Evolutionary conservation across 2,888 invertebrate genomes (phyloP), one percentile per base, ranked within the genome.

Genomic region (Cephalotes varians): DNA sequence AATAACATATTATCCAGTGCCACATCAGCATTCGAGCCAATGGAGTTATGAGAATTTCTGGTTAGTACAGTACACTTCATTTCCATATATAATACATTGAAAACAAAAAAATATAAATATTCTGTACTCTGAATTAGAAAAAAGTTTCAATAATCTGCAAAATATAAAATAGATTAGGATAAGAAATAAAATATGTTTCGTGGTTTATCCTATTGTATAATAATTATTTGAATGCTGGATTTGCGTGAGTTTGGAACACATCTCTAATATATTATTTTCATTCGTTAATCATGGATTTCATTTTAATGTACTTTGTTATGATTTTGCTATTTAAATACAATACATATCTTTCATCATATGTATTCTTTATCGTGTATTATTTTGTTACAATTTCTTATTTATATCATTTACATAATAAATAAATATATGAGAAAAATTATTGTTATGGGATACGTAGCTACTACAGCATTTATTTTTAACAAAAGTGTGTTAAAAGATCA

Each of bases 31-130:
- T 88, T 94, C 5, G 94, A 94, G 60, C 94, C 93, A 2, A 94
- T 94, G 94, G 94, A 94, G 81, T 92, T 94, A 87, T 94, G 92
- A 93, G 82, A 58, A 60, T 85, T 54, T 80, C 40, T 44, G 21
- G 6, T 81, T 76, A 58, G 44, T 18, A 58, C 73, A 80, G 34
- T n/a, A 25, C 44, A 56, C 56, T 73, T 72, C 44, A 74, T 80
- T 64, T 83, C 1, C 9, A 58, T 67, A 51, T 88, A 79, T 72
- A 12, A 69, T 49, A 77, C 71, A 69, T 49, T 37, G 15, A 76
- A 82, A 77, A n/a, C 25, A 2, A 37, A 79, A 54, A 31, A 76
- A 81, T 60, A 71, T 56, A 51, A 71, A 65, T 79, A 74, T 77
- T n/a, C n/a, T 40, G 12, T 65, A 58, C 3, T 77, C 21, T 40